Evolutionary conservation across 1,140 invertebrate species (phyloP), one percentile per base, ranked within the genome.

Genomic region (Wasmannia auropunctata): DNA sequence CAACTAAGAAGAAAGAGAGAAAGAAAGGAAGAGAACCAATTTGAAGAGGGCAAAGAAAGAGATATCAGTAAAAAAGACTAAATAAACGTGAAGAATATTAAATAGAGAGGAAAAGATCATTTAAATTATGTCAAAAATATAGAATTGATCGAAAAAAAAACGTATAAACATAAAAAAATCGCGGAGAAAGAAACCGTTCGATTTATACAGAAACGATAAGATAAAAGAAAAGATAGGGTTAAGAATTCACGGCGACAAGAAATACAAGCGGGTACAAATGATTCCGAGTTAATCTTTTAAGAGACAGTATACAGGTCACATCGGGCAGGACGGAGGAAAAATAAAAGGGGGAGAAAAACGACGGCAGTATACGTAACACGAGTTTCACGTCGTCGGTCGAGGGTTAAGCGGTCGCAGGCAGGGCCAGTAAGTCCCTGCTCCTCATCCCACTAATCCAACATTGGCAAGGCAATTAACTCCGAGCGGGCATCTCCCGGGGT

Each of bases 401-500:
- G 58, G 37, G 76, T 86, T 74, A 80, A 88, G 70, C 62, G 77
- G 54, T 80, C 84, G 49, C 81, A 76, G 58, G 74, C 25, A 28
- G 86, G 56, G 51, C 84, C 49, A 34, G 86, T 74, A 80, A 91
- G 84, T 90, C 88, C 43, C 85, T 87, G 85, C 69, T 86, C 88
- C 79, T 79, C 72, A 62, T 87, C 43, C 79, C 56, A 74, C 87
- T 93, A 91, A 93, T 93, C 90, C 91, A 87, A 90, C 91, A 93
- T 93, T 92, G 90, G 91, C 91, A 88, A 93, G 90, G 87, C 88
- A 93, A 93, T 93, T 93, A 93, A 93, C 89, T 92, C 70, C 40
- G 84, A 87, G 87, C 84, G 86, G 83, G 89, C 85, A 91, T 85
- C 74, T 74, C 28, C 25, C 51, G 72, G n/a, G n/a, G 86, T 88